These are phyloP conservation scores for Bovichtus diacanthus DNA, from an alignment of 2,797 vertebrate species.

Conservation along the genomic window DNA sequence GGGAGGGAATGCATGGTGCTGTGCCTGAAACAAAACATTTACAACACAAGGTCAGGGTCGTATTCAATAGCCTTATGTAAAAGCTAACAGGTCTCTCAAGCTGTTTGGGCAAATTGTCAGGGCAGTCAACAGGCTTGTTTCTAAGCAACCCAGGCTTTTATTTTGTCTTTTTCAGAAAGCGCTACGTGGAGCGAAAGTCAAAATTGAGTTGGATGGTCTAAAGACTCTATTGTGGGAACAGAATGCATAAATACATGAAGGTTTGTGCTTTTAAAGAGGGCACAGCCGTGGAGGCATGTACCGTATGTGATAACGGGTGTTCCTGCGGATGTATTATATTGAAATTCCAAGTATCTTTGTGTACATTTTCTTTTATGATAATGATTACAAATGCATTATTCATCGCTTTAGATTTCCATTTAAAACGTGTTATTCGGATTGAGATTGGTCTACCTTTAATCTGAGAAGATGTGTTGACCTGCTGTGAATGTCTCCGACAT, in stretches of 20 bases:
- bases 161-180: constrained; percentile 21
- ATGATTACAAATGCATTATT: constrained; percentile 44
- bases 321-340: background rate
- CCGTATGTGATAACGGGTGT: background rate
- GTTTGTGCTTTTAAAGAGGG: constrained; percentile 19
- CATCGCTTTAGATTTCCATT: constrained; percentile 42
- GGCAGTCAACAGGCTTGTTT: constrained; percentile 55
- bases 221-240: constrained; percentile 7
- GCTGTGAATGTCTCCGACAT: constrained; percentile 23
- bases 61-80: constrained; percentile 38
- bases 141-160: constrained; percentile 61
- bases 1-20: constrained; percentile 13
- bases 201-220: constrained; percentile 28
- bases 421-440: constrained; percentile 19
- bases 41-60: constrained; percentile 45
- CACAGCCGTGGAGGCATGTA: background rate
- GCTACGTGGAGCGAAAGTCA: background rate
- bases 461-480: constrained; percentile 33
- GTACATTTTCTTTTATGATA: constrained; percentile 10
- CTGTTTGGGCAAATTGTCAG: constrained; percentile 38
- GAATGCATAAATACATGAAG: constrained; percentile 3
- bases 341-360: background rate
- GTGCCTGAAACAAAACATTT: constrained; percentile 23
- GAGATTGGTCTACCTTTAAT: background rate
- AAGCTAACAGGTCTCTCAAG: constrained; percentile 52